Evolutionary conservation across 2,113 vertebrate species (phyloP), one percentile per base, ranked within the genome.

Genomic region (Phylloscopus whistleri): DNA sequence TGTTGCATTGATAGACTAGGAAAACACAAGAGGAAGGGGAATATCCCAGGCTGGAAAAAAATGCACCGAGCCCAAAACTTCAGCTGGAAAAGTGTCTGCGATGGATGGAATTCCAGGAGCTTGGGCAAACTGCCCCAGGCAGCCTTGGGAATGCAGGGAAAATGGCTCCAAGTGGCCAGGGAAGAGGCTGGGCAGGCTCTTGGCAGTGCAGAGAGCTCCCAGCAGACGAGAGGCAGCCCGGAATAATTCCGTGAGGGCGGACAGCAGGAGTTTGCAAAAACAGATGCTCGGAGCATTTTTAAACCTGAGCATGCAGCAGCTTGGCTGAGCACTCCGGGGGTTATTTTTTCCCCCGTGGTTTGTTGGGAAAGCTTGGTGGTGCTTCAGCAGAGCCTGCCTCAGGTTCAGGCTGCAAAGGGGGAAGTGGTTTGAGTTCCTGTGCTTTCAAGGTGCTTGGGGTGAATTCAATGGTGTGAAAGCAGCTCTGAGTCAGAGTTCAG

Each of bases 231-330:
- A 82, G 73, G 81, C 63, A 94, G 93, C 68, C 70, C 0, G 62
- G 72, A 93, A 87, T 84, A 74, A 78, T 95, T 87, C 6, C 1
- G 28, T 75, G 92, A 70, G 63, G 87, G 89, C 33, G 14, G 87
- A 39, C 93, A 93, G 91, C 93, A 44, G 84, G 76, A 91, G 69
- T 33, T 92, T 53, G 91, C 81, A 67, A 11, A 89, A 87, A 39
- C 92, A 91, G 88, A 89, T 95, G 82, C 91, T 59, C 17, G 18
- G 91, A 92, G 82, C 69, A 41, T 84, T 94, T 94, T 76, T 77
- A 91, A 93, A 91, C 39, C 18, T 2, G 6, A 85, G 52, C 20
- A 8, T 78, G 63, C 86, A 56, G 10, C 74, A 66, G 56, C 72
- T 78, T 84, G 85, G 62, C 74, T 78, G 10, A 81, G 81, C 56